Conservation (phyloP, 2,797 vertebrate species). For the Tamandua tetradactyla region DNA sequence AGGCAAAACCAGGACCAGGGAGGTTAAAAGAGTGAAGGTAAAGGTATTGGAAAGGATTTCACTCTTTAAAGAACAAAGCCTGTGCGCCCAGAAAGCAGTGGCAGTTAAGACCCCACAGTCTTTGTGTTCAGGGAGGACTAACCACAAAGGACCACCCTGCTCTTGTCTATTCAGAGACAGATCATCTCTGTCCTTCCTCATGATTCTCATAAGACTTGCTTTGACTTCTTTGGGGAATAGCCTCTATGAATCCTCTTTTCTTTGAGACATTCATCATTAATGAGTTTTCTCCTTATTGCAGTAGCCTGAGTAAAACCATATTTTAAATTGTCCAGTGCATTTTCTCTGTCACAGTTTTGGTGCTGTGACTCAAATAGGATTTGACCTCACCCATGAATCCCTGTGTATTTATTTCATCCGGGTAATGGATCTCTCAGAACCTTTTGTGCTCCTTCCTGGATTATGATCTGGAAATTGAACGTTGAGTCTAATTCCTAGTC, state of each 20-base stretch:
- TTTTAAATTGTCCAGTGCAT: neutral
- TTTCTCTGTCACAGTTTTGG: neutral
- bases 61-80: neutral
- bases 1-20: neutral
- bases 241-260: neutral
- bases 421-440: neutral
- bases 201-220: neutral
- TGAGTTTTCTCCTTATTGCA: neutral
- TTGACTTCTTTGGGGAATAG: neutral
- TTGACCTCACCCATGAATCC: neutral
- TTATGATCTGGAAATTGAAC: too few species aligned
- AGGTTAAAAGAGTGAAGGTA: neutral
- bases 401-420: neutral
- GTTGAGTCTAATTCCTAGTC: neutral
- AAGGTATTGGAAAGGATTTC: neutral
- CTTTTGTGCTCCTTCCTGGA: neutral
- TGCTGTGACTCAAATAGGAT: neutral
- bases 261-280: neutral
- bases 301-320: neutral
- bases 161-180: neutral
- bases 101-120: neutral
- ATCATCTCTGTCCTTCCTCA: neutral
- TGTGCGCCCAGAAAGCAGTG: neutral
- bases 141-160: neutral
- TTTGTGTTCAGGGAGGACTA: neutral